phyloP scores from a whole-genome alignment of 2,113 vertebrate genomes.

The Budorcas taxicolor region DNA sequence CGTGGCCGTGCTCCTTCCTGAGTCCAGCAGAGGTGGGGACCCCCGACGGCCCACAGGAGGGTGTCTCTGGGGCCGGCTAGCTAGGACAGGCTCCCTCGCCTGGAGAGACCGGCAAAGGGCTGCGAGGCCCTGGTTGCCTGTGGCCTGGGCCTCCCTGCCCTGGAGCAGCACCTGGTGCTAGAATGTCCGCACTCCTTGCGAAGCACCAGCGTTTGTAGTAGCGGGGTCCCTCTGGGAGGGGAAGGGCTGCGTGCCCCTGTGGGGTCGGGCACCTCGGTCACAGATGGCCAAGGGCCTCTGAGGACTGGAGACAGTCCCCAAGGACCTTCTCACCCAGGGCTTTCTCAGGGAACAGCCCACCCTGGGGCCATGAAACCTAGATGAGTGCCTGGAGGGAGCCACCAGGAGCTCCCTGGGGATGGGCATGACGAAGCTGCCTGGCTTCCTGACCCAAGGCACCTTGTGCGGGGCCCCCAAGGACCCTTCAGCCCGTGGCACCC shows the following conservation, averaged over 20 bases:
- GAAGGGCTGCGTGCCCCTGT: rapidly evolving
- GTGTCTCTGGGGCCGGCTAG: not conserved
- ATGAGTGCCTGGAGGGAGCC: not conserved
- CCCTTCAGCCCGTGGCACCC: rapidly evolving
- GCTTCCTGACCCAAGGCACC: not conserved
- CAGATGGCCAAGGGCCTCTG: not conserved
- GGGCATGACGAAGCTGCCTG: rapidly evolving
- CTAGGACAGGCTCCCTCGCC: rapidly evolving
- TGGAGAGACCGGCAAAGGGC: rapidly evolving
- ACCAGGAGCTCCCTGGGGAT: rapidly evolving
- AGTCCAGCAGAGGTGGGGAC: rapidly evolving
- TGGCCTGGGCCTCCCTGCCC: not conserved
- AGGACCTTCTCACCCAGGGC: not conserved
- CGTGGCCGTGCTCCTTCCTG: rapidly evolving
- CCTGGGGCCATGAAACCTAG: too few relatives aligned
- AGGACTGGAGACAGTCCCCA: not conserved
- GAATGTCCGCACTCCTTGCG: not conserved
- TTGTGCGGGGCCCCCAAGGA: rapidly evolving
- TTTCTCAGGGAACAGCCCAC: not conserved
- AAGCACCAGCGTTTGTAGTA: not conserved
- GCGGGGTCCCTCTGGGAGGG: not conserved
- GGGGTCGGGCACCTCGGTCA: not conserved
- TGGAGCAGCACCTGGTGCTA: rapidly evolving
- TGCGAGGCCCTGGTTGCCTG: rapidly evolving
- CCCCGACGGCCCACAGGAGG: rapidly evolving